Evolutionary conservation across 2,113 vertebrate species (phyloP).

Genomic region (Nannobrachium achirus): DNA sequence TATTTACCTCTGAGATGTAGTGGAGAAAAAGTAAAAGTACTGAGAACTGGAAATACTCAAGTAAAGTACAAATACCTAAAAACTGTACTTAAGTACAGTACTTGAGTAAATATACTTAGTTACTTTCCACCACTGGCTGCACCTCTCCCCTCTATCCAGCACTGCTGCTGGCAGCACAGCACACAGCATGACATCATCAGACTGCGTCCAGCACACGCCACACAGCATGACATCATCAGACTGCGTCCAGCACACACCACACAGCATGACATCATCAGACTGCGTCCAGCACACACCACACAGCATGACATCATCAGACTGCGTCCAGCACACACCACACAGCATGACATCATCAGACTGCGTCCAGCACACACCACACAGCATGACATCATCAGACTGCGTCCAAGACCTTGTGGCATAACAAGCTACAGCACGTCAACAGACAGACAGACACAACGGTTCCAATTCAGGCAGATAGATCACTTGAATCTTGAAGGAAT

Average conservation of each 20-base stretch:
- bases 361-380: conserved; percentile 36
- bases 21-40: too few relatives aligned
- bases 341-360: too few relatives aligned
- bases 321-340: neutral
- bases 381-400: conserved; percentile 68
- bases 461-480: neutral
- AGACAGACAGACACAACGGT: neutral
- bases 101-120: too few relatives aligned
- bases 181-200: conserved; percentile 59
- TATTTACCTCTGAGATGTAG: too few relatives aligned
- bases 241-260: too few relatives aligned
- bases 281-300: conserved; percentile 36
- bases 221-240: conserved; percentile 73
- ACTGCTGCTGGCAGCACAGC: neutral
- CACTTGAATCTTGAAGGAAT: neutral
- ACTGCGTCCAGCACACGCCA: conserved; percentile 53
- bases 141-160: conserved; percentile 40
- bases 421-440: conserved; percentile 27
- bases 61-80: too few relatives aligned
- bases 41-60: too few relatives aligned
- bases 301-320: too few relatives aligned
- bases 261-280: conserved; percentile 72
- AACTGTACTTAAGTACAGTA: too few relatives aligned
- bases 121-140: too few relatives aligned
- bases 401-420: conserved; percentile 35